Conservation (phyloP, 2,888 invertebrate genomes). For the Scaptomyza polygonia region DNA sequence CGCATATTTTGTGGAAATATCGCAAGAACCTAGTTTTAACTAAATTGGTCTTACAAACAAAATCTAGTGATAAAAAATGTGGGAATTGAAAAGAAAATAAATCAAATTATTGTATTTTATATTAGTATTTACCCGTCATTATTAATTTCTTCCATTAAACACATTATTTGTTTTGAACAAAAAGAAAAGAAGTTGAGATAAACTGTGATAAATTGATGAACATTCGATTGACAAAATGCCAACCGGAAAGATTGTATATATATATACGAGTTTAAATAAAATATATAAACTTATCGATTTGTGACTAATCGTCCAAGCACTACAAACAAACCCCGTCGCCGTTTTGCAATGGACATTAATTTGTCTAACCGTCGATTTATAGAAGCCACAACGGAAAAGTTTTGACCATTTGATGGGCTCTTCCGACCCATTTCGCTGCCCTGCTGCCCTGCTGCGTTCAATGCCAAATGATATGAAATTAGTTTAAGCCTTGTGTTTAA, state of each 20-base stretch:
- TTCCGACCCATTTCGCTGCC: not conserved
- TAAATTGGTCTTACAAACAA: no score
- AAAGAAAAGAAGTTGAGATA: conserved; percentile 21
- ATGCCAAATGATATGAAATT: conserved; percentile 76
- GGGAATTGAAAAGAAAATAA: no score
- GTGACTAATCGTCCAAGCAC: conserved; percentile 43
- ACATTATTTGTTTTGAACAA: no score
- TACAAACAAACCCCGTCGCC: conserved; percentile 16
- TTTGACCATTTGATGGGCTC: conserved; percentile 39
- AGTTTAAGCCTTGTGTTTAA: conserved; percentile 71
- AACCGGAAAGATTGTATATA: conserved; percentile 34
- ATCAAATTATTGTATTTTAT: no score
- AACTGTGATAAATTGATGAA: conserved; percentile 51
- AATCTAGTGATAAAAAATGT: no score
- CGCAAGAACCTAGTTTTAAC: no score
- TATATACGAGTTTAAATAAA: no score
- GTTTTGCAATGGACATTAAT: conserved; percentile 52
- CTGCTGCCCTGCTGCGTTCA: conserved; percentile 23
- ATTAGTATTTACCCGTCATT: no score
- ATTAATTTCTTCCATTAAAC: no score
- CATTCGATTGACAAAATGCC: conserved; percentile 53
- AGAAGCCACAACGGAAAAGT: conserved; percentile 25
- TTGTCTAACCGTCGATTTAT: conserved; percentile 39
- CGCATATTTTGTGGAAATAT: no score
- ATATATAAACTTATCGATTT: conserved; percentile 55